phyloP scores from a whole-genome alignment of 2,113 vertebrate genomes.

The Notechis scutatus region DNA sequence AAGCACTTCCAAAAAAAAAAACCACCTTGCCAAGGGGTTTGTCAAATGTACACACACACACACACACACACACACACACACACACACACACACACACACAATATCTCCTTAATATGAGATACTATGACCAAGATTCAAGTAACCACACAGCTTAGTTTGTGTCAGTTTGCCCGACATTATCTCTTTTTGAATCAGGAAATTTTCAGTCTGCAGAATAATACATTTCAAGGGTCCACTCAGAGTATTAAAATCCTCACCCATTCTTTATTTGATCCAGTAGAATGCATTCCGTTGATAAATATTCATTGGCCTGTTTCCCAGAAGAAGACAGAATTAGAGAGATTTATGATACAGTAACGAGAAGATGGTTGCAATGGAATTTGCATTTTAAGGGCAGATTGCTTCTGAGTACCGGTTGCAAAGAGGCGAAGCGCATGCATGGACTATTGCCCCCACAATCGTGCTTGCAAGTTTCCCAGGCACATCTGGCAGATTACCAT shows the following conservation, averaged over 20 bases:
- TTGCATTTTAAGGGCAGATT: neutral
- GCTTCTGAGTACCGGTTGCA: neutral
- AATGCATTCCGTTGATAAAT: neutral
- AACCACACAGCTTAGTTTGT: neutral
- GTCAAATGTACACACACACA: neutral
- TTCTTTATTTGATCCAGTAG: no score
- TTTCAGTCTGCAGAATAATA: neutral
- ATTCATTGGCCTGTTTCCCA: neutral
- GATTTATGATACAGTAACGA: neutral
- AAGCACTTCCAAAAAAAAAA: neutral
- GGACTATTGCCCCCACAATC: neutral
- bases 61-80: neutral
- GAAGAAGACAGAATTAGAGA: neutral
- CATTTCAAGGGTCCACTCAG: neutral
- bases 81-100: neutral
- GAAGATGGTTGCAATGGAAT: neutral
- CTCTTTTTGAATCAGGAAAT: neutral
- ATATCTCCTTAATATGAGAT: neutral
- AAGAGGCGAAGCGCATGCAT: neutral
- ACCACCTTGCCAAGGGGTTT: neutral
- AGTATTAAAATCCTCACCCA: no score
- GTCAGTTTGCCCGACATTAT: neutral
- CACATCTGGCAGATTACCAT: neutral
- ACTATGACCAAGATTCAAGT: neutral
- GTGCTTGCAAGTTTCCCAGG: neutral